phyloP scores from a whole-genome alignment of 2,888 invertebrate species.

The Tenthredo livida region DNA sequence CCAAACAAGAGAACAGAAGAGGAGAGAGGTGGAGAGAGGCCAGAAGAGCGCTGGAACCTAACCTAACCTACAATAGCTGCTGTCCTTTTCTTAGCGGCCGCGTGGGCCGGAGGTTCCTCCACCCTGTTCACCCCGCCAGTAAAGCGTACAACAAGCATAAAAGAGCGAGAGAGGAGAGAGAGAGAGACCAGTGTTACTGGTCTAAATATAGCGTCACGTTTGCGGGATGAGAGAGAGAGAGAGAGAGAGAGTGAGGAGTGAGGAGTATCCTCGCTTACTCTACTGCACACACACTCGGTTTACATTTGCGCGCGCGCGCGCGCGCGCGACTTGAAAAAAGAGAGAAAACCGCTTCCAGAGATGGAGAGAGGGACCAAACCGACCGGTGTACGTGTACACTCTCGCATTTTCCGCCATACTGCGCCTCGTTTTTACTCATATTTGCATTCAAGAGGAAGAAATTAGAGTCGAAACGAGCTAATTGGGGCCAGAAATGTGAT shows the following conservation, averaged over 20 bases:
- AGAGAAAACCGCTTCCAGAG: neutral
- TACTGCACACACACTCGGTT: neutral
- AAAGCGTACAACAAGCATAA: conserved; percentile 1
- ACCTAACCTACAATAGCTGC: neutral
- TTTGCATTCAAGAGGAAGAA: conserved; percentile 12
- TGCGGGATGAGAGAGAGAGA: conserved; percentile 74
- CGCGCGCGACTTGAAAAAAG: neutral
- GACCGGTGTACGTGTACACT: neutral
- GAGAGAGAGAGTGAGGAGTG: conserved; percentile 60
- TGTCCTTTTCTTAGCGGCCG: conserved; percentile 5
- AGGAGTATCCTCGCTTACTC: neutral
- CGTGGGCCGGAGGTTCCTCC: conserved; percentile 23
- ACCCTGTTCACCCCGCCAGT: neutral
- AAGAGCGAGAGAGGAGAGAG: conserved; percentile 49
- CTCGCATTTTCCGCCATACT: neutral
- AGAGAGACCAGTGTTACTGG: conserved; percentile 70
- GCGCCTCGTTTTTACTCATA: neutral
- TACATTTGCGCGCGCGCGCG: conserved; percentile 24
- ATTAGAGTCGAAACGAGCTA: neutral
- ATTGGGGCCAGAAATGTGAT: neutral
- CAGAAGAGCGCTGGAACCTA: conserved; percentile 49
- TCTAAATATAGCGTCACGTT: conserved; percentile 78
- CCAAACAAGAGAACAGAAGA: conserved; percentile 54
- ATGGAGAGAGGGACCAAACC: conserved; percentile 5
- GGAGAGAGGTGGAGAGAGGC: conserved; percentile 55